phyloP scores from a whole-genome alignment of 2,113 vertebrate genomes.

The Nycticebus coucang region DNA sequence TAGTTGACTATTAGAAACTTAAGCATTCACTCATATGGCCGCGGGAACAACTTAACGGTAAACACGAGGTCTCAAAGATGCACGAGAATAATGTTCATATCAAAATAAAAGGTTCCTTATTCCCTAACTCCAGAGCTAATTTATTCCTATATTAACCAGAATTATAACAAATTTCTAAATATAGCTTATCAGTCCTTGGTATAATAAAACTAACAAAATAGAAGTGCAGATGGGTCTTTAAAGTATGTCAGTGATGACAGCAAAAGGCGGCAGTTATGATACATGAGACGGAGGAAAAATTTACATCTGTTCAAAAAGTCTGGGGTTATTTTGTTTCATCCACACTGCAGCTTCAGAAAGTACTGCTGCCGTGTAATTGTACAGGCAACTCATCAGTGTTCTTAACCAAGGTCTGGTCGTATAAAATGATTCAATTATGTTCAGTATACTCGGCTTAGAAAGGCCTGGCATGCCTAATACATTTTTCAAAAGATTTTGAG shows the following conservation, averaged over 20 bases:
- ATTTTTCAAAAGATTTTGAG: conserved; percentile 48
- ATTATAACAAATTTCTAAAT: neutral
- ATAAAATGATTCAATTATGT: neutral
- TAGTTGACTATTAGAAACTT: neutral
- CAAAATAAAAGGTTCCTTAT: neutral
- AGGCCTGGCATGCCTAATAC: neutral
- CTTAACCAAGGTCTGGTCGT: neutral
- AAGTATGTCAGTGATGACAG: neutral
- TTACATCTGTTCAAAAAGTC: neutral
- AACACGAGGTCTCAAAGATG: neutral
- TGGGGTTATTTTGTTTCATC: neutral
- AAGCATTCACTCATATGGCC: neutral
- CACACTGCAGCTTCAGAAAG: neutral
- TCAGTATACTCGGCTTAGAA: neutral
- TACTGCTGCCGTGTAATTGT: neutral
- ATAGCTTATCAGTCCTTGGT: neutral
- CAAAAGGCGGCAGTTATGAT: neutral
- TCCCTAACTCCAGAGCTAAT: neutral
- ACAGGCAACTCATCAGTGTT: neutral
- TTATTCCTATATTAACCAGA: neutral
- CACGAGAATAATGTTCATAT: neutral
- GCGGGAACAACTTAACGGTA: neutral
- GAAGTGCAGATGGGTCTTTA: neutral
- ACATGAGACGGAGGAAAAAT: neutral
- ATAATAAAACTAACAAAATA: neutral